Base-by-base conservation (phyloP, 2,888 invertebrate genomes). In the Meliscaeva auricollis region DNA sequence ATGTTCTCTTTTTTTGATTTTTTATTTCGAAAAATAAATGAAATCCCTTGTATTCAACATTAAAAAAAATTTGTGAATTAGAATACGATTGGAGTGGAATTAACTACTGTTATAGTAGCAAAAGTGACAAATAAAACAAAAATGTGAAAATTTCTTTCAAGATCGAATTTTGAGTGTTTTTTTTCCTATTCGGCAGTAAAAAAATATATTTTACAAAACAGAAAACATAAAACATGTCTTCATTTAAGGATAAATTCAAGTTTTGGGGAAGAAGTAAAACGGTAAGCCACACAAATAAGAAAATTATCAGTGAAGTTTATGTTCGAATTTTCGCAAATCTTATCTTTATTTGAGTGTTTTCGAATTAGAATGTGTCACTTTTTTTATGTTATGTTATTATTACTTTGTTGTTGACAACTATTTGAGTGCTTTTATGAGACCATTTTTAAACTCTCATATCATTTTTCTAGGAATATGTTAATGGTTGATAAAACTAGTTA, bases 211-310 rank as follows among this genome's bases (percentile, higher is more conserved):
- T 2, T 9, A 11, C 1, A 2, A 2, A 22, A 62, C n/a, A 8
- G n/a, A 62, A 44, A 13, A 8, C 1, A 8, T 38, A 38, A 56
- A 88, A 84, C 75, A 92, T 92, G 92, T 90, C 92, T 87, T 92
- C 92, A 50, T 90, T 92, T 83, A 92, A 91, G 89, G 92, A 92
- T 87, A 92, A 91, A 89, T 90, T 92, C 79, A 92, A 91, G 89
- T 89, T 91, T 74, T 92, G 92, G 92, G 89, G 89, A 56, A 90
- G 91, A 89, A 91, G 89, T 56, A 90, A 91, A 89, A 91, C 91
- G 92, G 92, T 92, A 90, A 90, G 66, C 7, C 9, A n/a, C 7
- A 2, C 11, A 48, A 20, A 20, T 48, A 8, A 22, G 6, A 54
- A 30, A 32, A n/a, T 46, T 9, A 64, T 46, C 13, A 64, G 22